Evolutionary conservation across 2,113 vertebrate genomes (phyloP).

Genomic region (Oncorhynchus masou): DNA sequence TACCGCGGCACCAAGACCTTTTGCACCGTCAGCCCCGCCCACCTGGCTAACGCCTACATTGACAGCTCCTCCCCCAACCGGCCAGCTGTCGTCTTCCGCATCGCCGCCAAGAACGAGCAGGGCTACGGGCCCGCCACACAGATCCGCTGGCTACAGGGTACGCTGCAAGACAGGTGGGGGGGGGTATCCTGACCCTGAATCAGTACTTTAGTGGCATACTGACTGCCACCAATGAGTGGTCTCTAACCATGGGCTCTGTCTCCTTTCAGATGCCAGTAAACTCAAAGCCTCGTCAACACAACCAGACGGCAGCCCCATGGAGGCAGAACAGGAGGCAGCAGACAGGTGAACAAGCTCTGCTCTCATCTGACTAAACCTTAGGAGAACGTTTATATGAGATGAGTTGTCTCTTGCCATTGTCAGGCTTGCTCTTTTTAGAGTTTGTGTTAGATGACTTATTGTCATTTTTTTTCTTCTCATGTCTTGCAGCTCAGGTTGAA

Average conservation of each 20-base stretch:
- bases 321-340: conserved; percentile 52
- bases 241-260: background rate
- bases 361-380: background rate
- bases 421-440: background rate
- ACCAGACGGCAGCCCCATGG: conserved; percentile 34
- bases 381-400: background rate
- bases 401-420: background rate
- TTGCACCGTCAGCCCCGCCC: conserved; percentile 82
- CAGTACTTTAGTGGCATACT: background rate
- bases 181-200: background rate
- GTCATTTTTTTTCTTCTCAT: background rate
- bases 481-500: conserved; percentile 64
- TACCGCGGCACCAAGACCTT: conserved; percentile 93
- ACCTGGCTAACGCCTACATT: conserved; percentile 90
- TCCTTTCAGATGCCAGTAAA: conserved; percentile 58
- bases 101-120: conserved; percentile 96
- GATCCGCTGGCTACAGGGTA: conserved; percentile 98
- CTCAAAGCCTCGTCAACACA: conserved; percentile 44
- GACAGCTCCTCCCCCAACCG: conserved; percentile 84
- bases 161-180: background rate
- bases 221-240: background rate
- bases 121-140: conserved; percentile 96
- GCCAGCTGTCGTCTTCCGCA: conserved; percentile 93
- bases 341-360: conserved; percentile 49
- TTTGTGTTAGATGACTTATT: background rate